A percentile compares a stretch with the other conserved stretches of the same genome.
Conservation (phyloP, 23 tunicate genomes). For the Ciona savignyi region DNA sequence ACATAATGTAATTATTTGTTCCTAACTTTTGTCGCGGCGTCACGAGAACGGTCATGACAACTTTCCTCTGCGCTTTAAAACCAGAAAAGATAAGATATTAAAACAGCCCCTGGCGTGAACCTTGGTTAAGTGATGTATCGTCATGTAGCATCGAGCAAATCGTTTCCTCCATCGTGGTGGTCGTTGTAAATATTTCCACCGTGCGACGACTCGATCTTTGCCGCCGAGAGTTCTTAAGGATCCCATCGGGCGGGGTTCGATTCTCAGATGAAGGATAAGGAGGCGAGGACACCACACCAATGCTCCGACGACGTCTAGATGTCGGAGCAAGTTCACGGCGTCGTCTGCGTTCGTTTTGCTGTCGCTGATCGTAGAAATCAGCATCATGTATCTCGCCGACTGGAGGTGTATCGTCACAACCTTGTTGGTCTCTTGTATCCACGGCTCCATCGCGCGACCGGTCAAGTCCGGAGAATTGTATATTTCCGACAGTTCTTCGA, state of each 20-base stretch:
- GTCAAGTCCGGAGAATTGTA: neutral
- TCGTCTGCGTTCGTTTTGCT: constrained; percentile 18
- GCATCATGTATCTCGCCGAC: neutral
- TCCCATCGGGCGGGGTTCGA: neutral
- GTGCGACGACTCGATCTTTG: constrained; percentile 4
- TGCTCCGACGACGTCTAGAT: constrained; percentile 15
- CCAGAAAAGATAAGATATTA: no score
- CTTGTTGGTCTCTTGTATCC: neutral
- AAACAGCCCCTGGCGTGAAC: neutral
- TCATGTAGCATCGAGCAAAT: neutral
- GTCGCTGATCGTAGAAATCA: constrained; percentile 11
- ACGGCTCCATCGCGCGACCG: neutral
- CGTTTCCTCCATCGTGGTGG: constrained; percentile 27
- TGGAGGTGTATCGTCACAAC: neutral
- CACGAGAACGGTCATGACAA: no score
- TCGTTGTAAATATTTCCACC: constrained; percentile 19
- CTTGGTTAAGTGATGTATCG: neutral
- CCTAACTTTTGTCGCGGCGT: no score
- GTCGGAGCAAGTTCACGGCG: constrained; percentile 17
- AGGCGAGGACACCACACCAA: neutral
- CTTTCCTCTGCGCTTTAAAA: no score
- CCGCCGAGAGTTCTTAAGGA: neutral
- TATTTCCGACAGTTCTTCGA: constrained; percentile 20
- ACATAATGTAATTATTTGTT: no score
- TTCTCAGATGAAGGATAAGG: neutral